Evolutionary conservation across 2,113 vertebrate genomes (phyloP).

Genomic region (Ochotona curzoniae): DNA sequence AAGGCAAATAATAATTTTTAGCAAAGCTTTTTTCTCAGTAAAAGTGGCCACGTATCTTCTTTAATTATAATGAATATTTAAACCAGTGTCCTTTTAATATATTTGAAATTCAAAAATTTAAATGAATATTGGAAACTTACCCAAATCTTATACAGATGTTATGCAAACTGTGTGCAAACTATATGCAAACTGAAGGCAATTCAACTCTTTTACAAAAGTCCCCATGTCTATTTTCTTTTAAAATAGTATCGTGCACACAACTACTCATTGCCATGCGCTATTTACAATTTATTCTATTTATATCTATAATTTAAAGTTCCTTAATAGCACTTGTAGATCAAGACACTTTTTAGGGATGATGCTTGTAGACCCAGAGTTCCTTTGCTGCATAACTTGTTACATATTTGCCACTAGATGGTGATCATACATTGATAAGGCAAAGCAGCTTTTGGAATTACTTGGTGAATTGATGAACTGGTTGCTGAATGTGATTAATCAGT

Average conservation of each 20-base stretch:
- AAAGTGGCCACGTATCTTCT: background rate
- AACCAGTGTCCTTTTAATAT: background rate
- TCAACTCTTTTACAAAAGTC: background rate
- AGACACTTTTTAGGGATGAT: background rate
- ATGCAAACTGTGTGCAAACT: background rate
- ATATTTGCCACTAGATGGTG: conserved; percentile 30
- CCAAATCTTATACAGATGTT: background rate
- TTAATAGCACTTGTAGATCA: background rate
- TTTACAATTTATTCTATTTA: background rate
- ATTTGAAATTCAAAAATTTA: background rate
- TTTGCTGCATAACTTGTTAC: background rate
- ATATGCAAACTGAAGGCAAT: background rate
- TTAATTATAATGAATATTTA: background rate
- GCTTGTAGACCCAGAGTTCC: no score
- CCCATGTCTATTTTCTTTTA: background rate
- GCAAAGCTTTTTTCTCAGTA: background rate
- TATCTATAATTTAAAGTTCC: background rate
- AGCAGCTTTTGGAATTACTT: conserved; percentile 25
- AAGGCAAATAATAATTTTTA: background rate
- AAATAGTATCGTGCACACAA: background rate
- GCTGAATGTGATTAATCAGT: conserved; percentile 23
- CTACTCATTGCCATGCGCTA: background rate
- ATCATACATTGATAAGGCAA: background rate
- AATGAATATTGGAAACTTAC: background rate
- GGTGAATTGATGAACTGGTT: conserved; percentile 39